Evolutionary conservation across 2,888 invertebrate species (phyloP).

Genomic region (Chesias legatella): DNA sequence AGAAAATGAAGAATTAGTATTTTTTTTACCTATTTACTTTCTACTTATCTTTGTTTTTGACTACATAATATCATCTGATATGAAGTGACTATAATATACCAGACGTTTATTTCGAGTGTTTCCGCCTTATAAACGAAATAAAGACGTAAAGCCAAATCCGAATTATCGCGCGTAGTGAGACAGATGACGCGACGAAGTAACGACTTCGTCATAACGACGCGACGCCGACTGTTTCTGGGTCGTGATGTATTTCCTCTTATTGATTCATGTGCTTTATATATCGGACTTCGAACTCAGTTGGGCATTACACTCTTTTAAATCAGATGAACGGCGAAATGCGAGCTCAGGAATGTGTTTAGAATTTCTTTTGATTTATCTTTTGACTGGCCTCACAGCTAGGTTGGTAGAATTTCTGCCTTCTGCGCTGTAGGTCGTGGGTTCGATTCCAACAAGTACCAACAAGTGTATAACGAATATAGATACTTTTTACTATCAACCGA

Average conservation of each 20-base stretch:
- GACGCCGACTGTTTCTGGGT: slow-evolving; percentile 26
- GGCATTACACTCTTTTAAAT: slow-evolving; percentile 19
- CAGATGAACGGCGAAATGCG: slow-evolving; percentile 7
- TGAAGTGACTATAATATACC: too few species aligned
- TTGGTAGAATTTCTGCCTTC: too few species aligned
- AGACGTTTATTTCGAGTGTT: too few species aligned
- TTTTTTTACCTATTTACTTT: not conserved
- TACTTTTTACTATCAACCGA: too few species aligned
- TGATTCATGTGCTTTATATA: slow-evolving; percentile 30
- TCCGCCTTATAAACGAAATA: too few species aligned
- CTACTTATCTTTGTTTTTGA: not conserved
- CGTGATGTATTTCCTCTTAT: slow-evolving; percentile 30
- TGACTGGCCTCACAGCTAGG: too few species aligned
- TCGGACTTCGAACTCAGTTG: slow-evolving; percentile 22
- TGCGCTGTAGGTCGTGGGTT: too few species aligned
- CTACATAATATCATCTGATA: too few species aligned
- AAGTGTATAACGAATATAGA: not conserved
- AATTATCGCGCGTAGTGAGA: slow-evolving; percentile 7
- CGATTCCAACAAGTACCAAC: not conserved
- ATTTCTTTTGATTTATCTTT: not conserved
- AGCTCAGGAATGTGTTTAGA: not conserved
- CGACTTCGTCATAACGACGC: slow-evolving; percentile 17
- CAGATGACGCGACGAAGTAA: slow-evolving; percentile 31
- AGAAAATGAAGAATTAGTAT: too few species aligned
- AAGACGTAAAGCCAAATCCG: slow-evolving; percentile 1